Evolutionary conservation across 2,113 vertebrate genomes (phyloP), one percentile per base, ranked within the genome.

Genomic region (Muntiacus muntjak): DNA sequence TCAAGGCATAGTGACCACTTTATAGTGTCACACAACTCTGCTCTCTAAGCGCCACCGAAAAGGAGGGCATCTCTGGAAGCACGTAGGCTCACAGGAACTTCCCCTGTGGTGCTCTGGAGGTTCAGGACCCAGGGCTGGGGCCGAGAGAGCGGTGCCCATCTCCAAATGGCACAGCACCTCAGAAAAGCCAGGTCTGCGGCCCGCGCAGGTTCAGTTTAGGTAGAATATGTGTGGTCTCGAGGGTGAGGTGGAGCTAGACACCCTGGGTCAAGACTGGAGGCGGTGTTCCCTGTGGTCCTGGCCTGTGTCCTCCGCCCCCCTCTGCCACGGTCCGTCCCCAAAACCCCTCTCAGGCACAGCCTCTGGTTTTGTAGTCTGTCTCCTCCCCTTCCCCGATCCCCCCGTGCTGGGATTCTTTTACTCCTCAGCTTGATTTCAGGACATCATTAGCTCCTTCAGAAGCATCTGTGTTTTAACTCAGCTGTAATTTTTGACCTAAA

Each of bases 211-310:
- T 60, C 28, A 21, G 3, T 36, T 74, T 16, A 23, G 28, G 43
- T 54, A 45, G 78, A 54, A 25, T 1, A 4, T 7, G 5, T 16
- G 4, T 25, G 9, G 82, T 54, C 40, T 58, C 16, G 0, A 30
- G 6, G 30, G 21, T 26, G 81, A 78, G 40, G 45, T 45, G 7
- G 7, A n/a, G 16, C 30, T 30, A 33, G 21, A 4, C 1, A 2
- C 3, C 64, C 2, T 3, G 0, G 16, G 60, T 25, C 23, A 3
- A n/a, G 30, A 33, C 3, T 7, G 55, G 10, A 36, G 57, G 78
- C 0, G 2, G 50, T 0, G 1, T 4, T 21, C 0, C 26, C 23
- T 11, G 7, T 1, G 7, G 8, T 23, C 71, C 3, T 28, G 36
- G 26, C 28, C 2, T 2, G 0, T 28, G 33, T 13, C 33, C 40